Evolutionary conservation across 1,140 invertebrate genomes (phyloP), one percentile per base, ranked within the genome.

Genomic region (Cydia strobilella): DNA sequence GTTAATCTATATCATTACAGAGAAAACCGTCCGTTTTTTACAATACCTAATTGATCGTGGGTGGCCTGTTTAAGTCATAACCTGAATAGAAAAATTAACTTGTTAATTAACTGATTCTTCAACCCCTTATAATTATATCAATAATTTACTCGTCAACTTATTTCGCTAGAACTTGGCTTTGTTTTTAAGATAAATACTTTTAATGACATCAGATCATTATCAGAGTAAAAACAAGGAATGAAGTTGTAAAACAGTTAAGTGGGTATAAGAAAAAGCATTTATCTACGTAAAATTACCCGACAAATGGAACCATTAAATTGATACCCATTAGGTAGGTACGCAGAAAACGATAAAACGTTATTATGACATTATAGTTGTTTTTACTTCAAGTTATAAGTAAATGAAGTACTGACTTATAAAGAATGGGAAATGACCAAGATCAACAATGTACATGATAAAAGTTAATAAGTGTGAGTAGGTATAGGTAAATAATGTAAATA

Each of bases 241-340:
- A 59, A 59, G 54, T 59, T 59, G 23, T 59, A 59, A 59, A 59
- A 59, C 20, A 59, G 54, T 59, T 59, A 59, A 59, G 54, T 59
- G 54, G 54, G 54, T 59, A 59, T 59, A 23, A 59, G 12, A 59
- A 59, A 59, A 20, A 59, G 2, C 20, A 20, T 59, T 23, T 59
- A 59, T 23, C 51, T 5, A 18, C n/a, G 5, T 59, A 23, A 59
- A 59, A 2, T 59, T 10, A 23, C 54, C 54, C 54, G 54, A 23
- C 54, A 59, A 59, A 59, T 59, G 54, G 54, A 59, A 10, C 23
- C 54, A 59, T 59, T 59, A 59, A 59, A 59, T 23, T 59, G 54
- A 59, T 59, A 59, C 54, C 9, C 9, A 59, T 59, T 59, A 18
- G 18, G 54, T 23, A 45, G 13, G 12, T 59, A 59, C 54, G 54